phyloP scores from a whole-genome alignment of 1,140 invertebrate species.

The Drosophila ohnishii region DNA sequence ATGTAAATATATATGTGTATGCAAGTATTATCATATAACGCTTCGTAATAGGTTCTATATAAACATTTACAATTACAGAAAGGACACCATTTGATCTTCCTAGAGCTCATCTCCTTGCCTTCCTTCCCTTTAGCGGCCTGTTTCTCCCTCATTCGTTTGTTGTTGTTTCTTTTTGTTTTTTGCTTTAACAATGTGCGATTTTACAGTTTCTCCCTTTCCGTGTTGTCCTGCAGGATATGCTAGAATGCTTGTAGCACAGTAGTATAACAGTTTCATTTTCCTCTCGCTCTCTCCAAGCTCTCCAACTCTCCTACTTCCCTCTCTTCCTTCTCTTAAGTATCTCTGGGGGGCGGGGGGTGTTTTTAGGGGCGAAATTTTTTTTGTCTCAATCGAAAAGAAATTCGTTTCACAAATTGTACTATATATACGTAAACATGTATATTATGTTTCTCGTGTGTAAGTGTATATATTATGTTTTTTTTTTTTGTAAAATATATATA shows the following conservation, averaged over 20 bases:
- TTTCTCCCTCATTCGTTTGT: slow-evolving; percentile 5
- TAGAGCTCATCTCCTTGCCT: slow-evolving; percentile 13
- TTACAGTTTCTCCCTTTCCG: slow-evolving; percentile 56
- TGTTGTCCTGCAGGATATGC: slow-evolving; percentile 57
- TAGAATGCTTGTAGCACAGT: slow-evolving; percentile 70
- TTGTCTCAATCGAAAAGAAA: slow-evolving; percentile 41
- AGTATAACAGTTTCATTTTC: slow-evolving; percentile 65
- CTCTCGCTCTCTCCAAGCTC: slow-evolving; percentile 7
- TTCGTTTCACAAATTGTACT: slow-evolving; percentile 52
- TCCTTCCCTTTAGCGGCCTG: slow-evolving; percentile 1
- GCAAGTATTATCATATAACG: slow-evolving; percentile 72
- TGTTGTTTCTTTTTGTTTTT: slow-evolving; percentile 25
- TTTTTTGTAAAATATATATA: slow-evolving; percentile 43
- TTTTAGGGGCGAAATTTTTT: slow-evolving; percentile 2
- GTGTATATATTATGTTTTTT: slow-evolving; percentile 18
- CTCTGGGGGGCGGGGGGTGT: background rate
- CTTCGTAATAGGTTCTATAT: slow-evolving; percentile 69
- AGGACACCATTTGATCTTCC: slow-evolving; percentile 37
- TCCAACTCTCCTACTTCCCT: slow-evolving; percentile 6
- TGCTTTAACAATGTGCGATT: slow-evolving; percentile 69
- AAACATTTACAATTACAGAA: slow-evolving; percentile 78
- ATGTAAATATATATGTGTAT: slow-evolving; percentile 46
- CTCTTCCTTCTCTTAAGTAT: slow-evolving; percentile 25
- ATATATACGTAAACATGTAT: slow-evolving; percentile 37
- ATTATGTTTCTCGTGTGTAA: slow-evolving; percentile 24